These are phyloP conservation scores for Noctua fimbriata DNA, from an alignment of 2,888 invertebrate genomes.

Conservation along the genomic window DNA sequence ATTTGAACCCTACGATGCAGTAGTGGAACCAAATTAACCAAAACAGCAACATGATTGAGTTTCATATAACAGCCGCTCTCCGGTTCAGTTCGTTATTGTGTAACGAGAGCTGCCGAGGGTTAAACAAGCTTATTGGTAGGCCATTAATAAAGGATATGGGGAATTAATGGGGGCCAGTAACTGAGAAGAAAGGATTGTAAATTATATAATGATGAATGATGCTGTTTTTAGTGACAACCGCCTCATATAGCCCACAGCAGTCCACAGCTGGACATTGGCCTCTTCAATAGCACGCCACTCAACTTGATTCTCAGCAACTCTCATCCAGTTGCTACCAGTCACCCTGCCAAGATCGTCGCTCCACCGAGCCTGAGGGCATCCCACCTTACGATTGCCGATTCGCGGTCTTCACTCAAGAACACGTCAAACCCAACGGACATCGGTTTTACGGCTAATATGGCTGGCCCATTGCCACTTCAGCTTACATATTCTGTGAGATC, in stretches of 20 bases:
- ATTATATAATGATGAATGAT: conserved; percentile 8
- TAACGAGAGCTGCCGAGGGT: conserved; percentile 56
- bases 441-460: background rate
- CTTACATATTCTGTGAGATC: background rate
- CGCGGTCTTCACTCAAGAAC: too few relatives aligned
- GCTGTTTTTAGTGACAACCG: background rate
- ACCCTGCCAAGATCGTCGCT: background rate
- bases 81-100: conserved; percentile 68
- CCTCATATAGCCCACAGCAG: background rate
- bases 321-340: background rate
- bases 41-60: conserved; percentile 29
- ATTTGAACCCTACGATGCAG: background rate
- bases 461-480: background rate
- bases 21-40: conserved; percentile 29
- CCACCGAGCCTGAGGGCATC: too few relatives aligned
- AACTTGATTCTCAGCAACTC: background rate
- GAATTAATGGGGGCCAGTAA: conserved; percentile 23
- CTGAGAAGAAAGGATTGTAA: background rate
- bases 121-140: conserved; percentile 43
- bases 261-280: background rate
- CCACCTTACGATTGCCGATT: background rate
- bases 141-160: conserved; percentile 50
- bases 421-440: background rate
- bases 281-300: background rate
- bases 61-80: conserved; percentile 43